Conservation (phyloP, 23 tunicate genomes). For the Phallusia fumigata region DNA sequence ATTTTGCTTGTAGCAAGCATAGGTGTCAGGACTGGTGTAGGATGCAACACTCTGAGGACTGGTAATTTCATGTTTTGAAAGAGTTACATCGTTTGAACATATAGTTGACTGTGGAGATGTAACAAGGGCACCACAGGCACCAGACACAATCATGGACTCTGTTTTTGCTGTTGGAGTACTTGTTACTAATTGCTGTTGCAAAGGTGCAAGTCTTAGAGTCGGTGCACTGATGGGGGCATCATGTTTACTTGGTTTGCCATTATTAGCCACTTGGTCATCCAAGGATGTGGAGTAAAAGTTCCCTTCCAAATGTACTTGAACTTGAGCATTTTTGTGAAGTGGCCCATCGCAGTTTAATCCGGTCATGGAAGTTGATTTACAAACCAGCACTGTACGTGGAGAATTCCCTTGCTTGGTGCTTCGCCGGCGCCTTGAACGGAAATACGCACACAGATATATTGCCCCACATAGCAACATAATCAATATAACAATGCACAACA, state of each 20-base stretch:
- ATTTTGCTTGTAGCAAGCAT: not conserved
- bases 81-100: not conserved
- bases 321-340: not conserved
- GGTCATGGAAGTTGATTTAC: slow-evolving; percentile 51
- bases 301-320: not conserved
- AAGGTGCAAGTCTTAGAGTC: not conserved
- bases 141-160: not conserved
- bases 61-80: not conserved
- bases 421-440: not conserved
- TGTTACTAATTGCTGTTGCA: slow-evolving; percentile 20
- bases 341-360: slow-evolving; percentile 21
- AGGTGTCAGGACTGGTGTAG: not conserved
- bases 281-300: not conserved
- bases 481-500: slow-evolving; percentile 23
- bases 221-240: not conserved
- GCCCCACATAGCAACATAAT: slow-evolving; percentile 24
- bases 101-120: slow-evolving; percentile 31
- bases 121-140: slow-evolving; percentile 9
- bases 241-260: not conserved
- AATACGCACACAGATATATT: not conserved
- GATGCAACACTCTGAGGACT: not conserved
- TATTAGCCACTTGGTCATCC: not conserved
- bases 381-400: not conserved
- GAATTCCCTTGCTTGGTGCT: not conserved
- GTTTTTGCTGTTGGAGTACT: slow-evolving; percentile 31